phyloP scores from a whole-genome alignment of 1,140 invertebrate genomes.

The Bombus huntii region DNA sequence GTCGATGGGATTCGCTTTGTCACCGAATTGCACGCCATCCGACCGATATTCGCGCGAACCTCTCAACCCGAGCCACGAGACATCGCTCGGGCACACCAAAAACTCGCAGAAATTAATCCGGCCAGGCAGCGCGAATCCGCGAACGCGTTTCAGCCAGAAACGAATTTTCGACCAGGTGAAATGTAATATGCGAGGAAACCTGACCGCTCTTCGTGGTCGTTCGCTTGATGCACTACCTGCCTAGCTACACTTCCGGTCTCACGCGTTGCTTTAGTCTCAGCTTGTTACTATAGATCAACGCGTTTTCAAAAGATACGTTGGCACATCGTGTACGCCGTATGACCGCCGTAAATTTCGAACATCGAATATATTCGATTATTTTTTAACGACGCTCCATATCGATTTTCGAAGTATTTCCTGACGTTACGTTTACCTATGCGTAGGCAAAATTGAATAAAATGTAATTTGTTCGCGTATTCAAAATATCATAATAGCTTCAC shows the following conservation, averaged over 20 bases:
- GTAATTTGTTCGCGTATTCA: no score
- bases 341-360: background rate
- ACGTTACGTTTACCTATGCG: no score
- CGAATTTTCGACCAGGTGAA: constrained; percentile 18
- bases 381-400: background rate
- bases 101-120: constrained; percentile 22
- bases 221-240: background rate
- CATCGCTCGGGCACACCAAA: background rate
- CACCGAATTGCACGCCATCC: background rate
- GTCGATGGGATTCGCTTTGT: constrained; percentile 15
- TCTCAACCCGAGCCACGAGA: background rate
- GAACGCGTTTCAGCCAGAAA: background rate
- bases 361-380: background rate
- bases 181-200: constrained; percentile 8
- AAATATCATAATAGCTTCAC: no score
- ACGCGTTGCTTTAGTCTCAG: background rate
- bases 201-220: background rate
- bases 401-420: background rate
- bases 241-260: background rate
- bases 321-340: background rate
- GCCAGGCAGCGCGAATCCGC: background rate
- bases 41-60: background rate
- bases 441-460: no score
- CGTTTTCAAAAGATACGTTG: background rate
- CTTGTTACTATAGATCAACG: background rate